Evolutionary conservation across 1,140 invertebrate species (phyloP).

Genomic region (Physella acuta): DNA sequence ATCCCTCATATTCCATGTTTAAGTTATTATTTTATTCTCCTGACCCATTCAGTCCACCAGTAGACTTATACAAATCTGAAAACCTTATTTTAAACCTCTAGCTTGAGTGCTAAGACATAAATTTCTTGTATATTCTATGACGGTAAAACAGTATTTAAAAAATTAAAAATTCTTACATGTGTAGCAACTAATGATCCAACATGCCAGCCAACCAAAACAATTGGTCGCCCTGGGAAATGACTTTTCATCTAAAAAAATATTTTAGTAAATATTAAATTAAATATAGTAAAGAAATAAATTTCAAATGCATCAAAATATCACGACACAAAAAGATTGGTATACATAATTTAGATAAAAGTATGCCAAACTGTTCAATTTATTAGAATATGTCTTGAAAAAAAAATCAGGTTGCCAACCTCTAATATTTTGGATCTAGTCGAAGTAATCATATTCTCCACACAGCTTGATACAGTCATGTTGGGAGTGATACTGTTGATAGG

Average conservation of each 20-base stretch:
- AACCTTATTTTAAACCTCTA: no score
- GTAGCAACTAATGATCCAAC: conserved; percentile 73
- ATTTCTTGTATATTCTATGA: no score
- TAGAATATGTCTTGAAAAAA: neutral
- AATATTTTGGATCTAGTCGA: conserved; percentile 71
- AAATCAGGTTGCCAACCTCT: conserved; percentile 58
- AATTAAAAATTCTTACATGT: conserved; percentile 61
- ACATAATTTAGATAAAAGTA: neutral
- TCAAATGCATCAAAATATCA: neutral
- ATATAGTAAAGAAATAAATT: conserved; percentile 2
- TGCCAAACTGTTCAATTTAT: neutral
- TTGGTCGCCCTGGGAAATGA: conserved; percentile 71
- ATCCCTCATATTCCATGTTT: no score
- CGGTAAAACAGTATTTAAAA: no score
- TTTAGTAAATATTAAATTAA: neutral
- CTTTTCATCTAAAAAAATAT: conserved; percentile 61
- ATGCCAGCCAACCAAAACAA: conserved; percentile 78
- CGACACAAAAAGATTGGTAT: neutral
- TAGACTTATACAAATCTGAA: no score
- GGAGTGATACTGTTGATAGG: conserved; percentile 62
- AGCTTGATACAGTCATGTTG: conserved; percentile 55
- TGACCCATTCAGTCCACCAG: no score
- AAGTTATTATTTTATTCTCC: no score
- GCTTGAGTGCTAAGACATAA: no score
- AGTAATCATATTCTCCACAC: conserved; percentile 72